Percentiles rank a stretch among this genome's conserved stretches.
Evolutionary conservation across 2,113 vertebrate species (phyloP).

Genomic region (Hypomesus transpacificus): DNA sequence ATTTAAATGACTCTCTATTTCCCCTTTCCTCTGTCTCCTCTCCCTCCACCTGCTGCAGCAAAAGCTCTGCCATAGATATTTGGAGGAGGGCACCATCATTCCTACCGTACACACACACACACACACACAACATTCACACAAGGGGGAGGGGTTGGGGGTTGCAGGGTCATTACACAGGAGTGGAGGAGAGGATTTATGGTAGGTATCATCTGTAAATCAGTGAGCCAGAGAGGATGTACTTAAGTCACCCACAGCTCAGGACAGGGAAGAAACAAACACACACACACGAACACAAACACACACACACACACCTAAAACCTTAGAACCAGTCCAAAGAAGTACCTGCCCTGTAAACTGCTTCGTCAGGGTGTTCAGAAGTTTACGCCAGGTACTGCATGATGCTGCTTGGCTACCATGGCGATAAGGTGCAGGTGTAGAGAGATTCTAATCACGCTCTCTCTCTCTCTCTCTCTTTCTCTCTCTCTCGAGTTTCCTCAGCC

Average conservation of each 20-base stretch:
- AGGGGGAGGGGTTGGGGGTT: too few relatives aligned
- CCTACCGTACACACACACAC: slow-evolving; percentile 18
- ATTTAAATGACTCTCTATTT: background rate
- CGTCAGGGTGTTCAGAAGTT: background rate
- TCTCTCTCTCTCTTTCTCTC: too few relatives aligned
- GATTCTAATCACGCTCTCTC: slow-evolving; percentile 1
- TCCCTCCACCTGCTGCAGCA: slow-evolving; percentile 64
- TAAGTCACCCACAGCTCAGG: too few relatives aligned
- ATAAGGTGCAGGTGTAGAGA: background rate
- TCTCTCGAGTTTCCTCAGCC: slow-evolving; percentile 9
- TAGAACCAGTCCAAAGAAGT: too few relatives aligned
- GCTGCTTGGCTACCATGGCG: background rate
- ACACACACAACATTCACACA: slow-evolving; percentile 25
- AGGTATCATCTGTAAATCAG: too few relatives aligned
- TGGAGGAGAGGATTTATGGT: too few relatives aligned
- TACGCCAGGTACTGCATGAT: background rate
- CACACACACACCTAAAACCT: too few relatives aligned
- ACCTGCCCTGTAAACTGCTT: too few relatives aligned
- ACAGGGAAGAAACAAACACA: background rate
- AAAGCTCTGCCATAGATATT: slow-evolving; percentile 43
- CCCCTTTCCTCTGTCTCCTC: slow-evolving; percentile 20
- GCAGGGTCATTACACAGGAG: too few relatives aligned
- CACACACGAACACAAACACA: background rate
- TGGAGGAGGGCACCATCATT: slow-evolving; percentile 14
- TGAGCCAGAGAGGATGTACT: too few relatives aligned